A percentile compares a stretch with the other conserved stretches of the same genome.
Conservation (phyloP, 2,113 vertebrate genomes). For the Boulengeromyrus knoepffleri region DNA sequence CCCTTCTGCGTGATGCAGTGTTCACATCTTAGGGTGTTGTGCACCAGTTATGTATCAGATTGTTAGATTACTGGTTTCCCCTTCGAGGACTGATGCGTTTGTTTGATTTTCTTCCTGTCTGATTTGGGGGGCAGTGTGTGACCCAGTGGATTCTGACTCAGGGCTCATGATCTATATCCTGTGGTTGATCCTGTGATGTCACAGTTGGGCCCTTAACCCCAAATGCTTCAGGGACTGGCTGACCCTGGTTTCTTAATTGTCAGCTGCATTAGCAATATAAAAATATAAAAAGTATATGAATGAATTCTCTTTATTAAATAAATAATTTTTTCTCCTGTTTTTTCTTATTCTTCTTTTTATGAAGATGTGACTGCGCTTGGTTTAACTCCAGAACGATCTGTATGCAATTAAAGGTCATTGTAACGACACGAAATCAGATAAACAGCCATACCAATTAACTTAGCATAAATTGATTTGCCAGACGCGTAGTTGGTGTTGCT, state of each 20-base stretch:
- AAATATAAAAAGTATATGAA: neutral
- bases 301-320: neutral
- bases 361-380: neutral
- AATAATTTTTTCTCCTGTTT: neutral
- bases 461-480: slow-evolving; percentile 6
- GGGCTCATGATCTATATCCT: neutral
- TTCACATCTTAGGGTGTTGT: neutral
- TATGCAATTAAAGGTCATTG: neutral
- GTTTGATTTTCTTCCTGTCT: neutral
- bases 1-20: neutral
- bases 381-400: neutral
- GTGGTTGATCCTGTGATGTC: neutral
- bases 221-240: neutral
- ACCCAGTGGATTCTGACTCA: neutral
- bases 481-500: neutral
- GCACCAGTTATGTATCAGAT: neutral
- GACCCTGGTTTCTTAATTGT: neutral
- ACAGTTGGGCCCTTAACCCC: neutral
- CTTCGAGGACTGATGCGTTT: neutral
- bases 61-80: neutral
- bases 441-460: slow-evolving; percentile 12
- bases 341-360: neutral
- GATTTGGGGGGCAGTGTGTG: neutral
- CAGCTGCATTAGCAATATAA: neutral
- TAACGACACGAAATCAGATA: neutral